Percentiles rank a stretch among this genome's conserved stretches.
Evolutionary conservation across 2,113 vertebrate species (phyloP).

Genomic region (Microcebus ravelobensis): DNA sequence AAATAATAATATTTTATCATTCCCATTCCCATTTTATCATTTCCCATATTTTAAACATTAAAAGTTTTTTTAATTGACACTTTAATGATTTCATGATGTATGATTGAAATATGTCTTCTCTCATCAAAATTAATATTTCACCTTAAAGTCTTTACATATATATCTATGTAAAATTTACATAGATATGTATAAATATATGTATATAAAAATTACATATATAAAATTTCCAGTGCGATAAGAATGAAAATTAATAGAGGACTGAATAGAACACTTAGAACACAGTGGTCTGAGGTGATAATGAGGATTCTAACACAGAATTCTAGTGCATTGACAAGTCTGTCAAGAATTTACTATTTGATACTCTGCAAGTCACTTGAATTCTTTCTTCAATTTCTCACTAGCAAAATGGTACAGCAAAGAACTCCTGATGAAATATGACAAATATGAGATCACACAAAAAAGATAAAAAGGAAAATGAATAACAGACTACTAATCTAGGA

Average conservation of each 20-base stretch:
- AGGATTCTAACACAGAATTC: neutral
- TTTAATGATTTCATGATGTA: neutral
- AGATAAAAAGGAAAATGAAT: neutral
- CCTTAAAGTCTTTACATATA: neutral
- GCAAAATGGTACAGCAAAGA: neutral
- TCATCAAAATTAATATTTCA: neutral
- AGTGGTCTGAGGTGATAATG: neutral
- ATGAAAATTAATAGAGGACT: neutral
- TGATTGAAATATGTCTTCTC: neutral
- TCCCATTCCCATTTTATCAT: neutral
- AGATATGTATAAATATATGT: neutral
- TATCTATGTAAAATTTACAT: neutral
- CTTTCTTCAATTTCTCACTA: constrained; percentile 25
- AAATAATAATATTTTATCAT: constrained; percentile 9
- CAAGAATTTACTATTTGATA: neutral
- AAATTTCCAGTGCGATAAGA: neutral
- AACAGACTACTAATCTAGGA: neutral
- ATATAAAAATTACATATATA: neutral
- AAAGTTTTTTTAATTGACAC: neutral
- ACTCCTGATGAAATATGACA: neutral
- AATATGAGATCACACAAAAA: neutral
- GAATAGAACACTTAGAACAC: neutral
- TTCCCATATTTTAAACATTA: neutral
- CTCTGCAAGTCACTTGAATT: neutral
- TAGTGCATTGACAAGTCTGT: neutral